Evolutionary conservation across 2,113 vertebrate genomes (phyloP).

Genomic region (Ophthalmolycus amberensis): DNA sequence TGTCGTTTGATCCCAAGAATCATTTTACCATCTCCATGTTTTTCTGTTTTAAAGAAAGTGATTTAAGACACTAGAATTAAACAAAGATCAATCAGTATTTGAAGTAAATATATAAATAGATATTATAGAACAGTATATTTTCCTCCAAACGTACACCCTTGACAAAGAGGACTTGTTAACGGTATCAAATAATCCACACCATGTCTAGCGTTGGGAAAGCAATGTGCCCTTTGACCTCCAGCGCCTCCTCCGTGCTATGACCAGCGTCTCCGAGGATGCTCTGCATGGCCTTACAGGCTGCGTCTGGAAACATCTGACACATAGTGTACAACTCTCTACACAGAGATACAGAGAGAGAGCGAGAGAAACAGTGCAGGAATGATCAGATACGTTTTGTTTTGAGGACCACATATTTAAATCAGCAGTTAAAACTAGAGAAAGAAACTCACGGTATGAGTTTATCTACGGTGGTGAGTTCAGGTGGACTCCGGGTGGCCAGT

Average conservation of each 20-base stretch:
- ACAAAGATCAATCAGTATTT: neutral
- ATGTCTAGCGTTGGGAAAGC: constrained; percentile 85
- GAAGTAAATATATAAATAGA: neutral
- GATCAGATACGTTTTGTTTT: neutral
- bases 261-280: constrained; percentile 85
- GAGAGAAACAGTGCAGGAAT: neutral
- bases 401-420: neutral
- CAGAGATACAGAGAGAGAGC: neutral
- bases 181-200: constrained; percentile 76
- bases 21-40: neutral
- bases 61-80: neutral
- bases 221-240: constrained; percentile 88
- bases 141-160: neutral
- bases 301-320: constrained; percentile 93
- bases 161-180: neutral
- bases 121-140: too few species aligned
- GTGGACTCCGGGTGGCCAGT: constrained; percentile 83
- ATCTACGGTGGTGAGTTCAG: constrained; percentile 87
- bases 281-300: constrained; percentile 83
- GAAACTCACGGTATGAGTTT: constrained; percentile 89
- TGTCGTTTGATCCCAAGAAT: neutral
- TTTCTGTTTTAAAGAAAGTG: neutral
- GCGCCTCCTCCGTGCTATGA: constrained; percentile 85
- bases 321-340: constrained; percentile 88
- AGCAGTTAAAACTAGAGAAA: neutral